These are phyloP conservation scores for Bufo gargarizans DNA, from an alignment of 2,113 vertebrate genomes.

Conservation along the genomic window DNA sequence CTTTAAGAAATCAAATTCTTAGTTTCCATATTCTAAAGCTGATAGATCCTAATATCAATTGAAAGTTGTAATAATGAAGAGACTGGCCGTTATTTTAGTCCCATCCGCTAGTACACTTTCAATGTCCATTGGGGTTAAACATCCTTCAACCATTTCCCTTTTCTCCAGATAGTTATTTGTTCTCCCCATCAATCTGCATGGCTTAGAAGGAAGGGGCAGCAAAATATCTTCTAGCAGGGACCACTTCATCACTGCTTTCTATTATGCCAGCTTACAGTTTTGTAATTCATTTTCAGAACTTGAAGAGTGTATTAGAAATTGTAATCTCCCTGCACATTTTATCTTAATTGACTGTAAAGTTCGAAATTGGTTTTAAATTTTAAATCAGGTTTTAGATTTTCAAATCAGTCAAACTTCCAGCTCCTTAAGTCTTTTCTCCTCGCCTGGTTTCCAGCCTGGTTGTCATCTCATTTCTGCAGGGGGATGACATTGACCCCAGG, in stretches of 20 bases:
- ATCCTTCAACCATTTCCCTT: not conserved
- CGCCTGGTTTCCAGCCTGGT: not conserved
- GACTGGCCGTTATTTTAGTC: not conserved
- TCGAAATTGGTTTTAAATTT: conserved; percentile 53
- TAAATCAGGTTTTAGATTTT: conserved; percentile 41
- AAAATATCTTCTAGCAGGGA: conserved; percentile 6
- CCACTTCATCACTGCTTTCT: conserved; percentile 18
- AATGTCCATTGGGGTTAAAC: not conserved
- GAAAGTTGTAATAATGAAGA: not conserved
- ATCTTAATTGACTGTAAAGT: conserved; percentile 53
- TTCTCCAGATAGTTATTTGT: conserved; percentile 11
- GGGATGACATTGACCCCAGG: conserved; percentile 27
- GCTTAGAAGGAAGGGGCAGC: not conserved
- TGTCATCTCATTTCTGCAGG: conserved; percentile 15
- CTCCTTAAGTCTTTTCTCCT: not conserved
- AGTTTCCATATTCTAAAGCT: too few relatives aligned
- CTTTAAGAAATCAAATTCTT: too few relatives aligned
- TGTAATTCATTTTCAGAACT: conserved; percentile 37
- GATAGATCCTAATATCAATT: too few relatives aligned
- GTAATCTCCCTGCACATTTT: conserved; percentile 14
- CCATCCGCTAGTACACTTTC: not conserved
- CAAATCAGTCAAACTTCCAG: not conserved
- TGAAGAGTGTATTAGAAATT: conserved; percentile 38
- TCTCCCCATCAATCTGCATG: not conserved
- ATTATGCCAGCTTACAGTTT: conserved; percentile 17